These are phyloP conservation scores for Ecdyonurus torrentis DNA, from an alignment of 2,888 invertebrate genomes.

Conservation along the genomic window DNA sequence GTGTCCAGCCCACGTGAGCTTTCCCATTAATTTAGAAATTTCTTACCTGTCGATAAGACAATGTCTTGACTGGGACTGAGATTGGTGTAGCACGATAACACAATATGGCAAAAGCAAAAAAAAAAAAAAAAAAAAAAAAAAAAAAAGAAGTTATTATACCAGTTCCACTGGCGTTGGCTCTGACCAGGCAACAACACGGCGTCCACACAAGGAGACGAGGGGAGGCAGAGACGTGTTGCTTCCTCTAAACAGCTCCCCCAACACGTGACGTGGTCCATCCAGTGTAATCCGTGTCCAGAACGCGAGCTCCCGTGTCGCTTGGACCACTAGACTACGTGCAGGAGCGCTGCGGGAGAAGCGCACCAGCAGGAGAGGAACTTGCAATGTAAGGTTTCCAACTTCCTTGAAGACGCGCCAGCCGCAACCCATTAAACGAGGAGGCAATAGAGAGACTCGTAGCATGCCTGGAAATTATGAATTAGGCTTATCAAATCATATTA, in stretches of 20 bases:
- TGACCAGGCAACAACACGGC: constrained; percentile 58
- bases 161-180: constrained; percentile 39
- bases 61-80: too few relatives aligned
- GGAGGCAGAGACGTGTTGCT: constrained; percentile 15
- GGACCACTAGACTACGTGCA: constrained; percentile 8
- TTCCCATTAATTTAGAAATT: too few relatives aligned
- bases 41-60: too few relatives aligned
- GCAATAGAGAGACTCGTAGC: too few relatives aligned
- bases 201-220: constrained; percentile 43
- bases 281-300: constrained; percentile 28
- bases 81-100: too few relatives aligned
- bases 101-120: too few relatives aligned
- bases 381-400: not conserved
- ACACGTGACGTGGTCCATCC: constrained; percentile 32
- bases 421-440: not conserved
- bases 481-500: too few relatives aligned
- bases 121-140: too few relatives aligned
- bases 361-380: not conserved
- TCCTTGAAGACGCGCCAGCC: not conserved
- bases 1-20: too few relatives aligned
- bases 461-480: not conserved
- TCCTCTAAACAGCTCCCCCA: constrained; percentile 35
- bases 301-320: constrained; percentile 26
- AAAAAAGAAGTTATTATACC: too few relatives aligned
- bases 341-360: constrained; percentile 3